Evolutionary conservation across 2,888 invertebrate genomes (phyloP).

Genomic region (Muschampia plurimacula): DNA sequence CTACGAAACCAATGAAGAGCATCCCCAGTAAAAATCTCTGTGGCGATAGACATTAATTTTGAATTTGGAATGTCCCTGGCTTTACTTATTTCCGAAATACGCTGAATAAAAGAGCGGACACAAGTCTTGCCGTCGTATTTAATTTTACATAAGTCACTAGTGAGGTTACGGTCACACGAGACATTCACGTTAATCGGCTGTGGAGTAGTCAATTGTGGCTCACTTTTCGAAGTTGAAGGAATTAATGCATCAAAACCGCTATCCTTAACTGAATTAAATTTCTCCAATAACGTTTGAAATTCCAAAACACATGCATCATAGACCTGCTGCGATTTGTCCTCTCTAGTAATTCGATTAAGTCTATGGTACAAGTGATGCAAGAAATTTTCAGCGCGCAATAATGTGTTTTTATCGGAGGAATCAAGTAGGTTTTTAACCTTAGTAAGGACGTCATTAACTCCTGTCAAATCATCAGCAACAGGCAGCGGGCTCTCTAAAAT

Average conservation of each 20-base stretch:
- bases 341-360: neutral
- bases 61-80: neutral
- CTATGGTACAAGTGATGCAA: neutral
- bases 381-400: neutral
- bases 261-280: neutral
- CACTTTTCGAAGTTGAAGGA: neutral
- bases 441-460: neutral
- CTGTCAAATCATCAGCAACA: neutral
- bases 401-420: neutral
- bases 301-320: neutral
- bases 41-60: neutral
- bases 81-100: neutral
- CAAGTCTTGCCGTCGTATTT: neutral
- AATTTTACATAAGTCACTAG: neutral
- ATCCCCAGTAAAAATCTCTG: neutral
- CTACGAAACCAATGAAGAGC: conserved; percentile 4
- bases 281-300: neutral
- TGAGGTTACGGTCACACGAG: neutral
- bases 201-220: neutral
- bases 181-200: neutral
- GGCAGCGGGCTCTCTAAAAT: neutral
- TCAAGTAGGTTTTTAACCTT: neutral
- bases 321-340: neutral
- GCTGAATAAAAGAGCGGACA: neutral
- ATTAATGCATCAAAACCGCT: neutral